phyloP scores from a whole-genome alignment of 2,888 invertebrate genomes.

The Tenthredo notha region DNA sequence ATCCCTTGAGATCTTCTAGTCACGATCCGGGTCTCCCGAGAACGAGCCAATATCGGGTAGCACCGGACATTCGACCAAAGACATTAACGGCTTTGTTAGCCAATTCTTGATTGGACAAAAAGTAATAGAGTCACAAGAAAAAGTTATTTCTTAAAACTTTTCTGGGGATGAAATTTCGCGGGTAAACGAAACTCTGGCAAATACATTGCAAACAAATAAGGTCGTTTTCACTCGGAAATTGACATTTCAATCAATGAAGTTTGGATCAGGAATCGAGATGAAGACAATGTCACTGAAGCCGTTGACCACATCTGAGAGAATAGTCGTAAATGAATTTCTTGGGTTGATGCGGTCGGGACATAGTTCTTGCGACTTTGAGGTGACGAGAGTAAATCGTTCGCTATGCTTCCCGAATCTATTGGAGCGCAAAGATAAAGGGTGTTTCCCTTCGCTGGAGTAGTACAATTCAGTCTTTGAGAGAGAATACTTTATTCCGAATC shows the following conservation, averaged over 20 bases:
- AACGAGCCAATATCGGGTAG: conserved; percentile 9
- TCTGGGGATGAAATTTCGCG: not conserved
- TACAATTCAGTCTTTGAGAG: conserved; percentile 37
- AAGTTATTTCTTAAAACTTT: not conserved
- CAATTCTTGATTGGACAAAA: not conserved
- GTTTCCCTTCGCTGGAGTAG: conserved; percentile 24
- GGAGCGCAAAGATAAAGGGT: conserved; percentile 46
- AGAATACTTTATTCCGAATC: conserved; percentile 24
- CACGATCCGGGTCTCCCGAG: conserved; percentile 19
- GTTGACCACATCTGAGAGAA: conserved; percentile 1
- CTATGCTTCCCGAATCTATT: conserved; percentile 28
- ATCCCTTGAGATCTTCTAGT: conserved; percentile 34
- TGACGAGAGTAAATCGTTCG: conserved; percentile 28
- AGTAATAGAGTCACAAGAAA: not conserved
- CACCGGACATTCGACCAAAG: not conserved
- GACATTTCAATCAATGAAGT: conserved; percentile 15
- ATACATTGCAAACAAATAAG: not conserved
- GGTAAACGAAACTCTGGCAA: not conserved
- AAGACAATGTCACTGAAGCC: not conserved
- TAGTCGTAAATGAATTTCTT: not conserved
- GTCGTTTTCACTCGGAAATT: not conserved
- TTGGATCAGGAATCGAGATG: not conserved
- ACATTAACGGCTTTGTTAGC: conserved; percentile 27
- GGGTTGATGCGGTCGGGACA: not conserved
- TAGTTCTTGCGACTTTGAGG: conserved; percentile 10